Conservation (phyloP, 2,113 vertebrate genomes). For the Reinhardtius hippoglossoides region DNA sequence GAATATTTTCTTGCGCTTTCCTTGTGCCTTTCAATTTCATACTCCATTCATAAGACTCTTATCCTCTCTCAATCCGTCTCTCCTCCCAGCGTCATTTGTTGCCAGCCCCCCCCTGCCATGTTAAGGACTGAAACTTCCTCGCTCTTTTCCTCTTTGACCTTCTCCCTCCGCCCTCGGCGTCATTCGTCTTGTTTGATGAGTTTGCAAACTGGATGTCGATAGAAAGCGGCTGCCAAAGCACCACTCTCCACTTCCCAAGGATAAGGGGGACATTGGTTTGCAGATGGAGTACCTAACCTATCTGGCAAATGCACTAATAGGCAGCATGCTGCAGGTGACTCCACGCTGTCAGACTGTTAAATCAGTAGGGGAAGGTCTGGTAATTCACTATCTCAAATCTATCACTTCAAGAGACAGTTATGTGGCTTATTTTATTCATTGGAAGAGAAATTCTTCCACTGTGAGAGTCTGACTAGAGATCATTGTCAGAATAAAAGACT, state of each 20-base stretch:
- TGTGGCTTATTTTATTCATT: not conserved
- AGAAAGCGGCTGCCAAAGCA: constrained; percentile 40
- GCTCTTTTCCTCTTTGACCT: constrained; percentile 34
- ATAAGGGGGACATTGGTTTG: constrained; percentile 40
- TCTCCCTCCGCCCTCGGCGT: constrained; percentile 35
- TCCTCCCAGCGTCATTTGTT: not conserved
- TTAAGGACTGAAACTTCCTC: constrained; percentile 1
- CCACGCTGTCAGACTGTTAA: not conserved
- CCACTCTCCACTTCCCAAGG: constrained; percentile 35
- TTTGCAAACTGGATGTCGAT: constrained; percentile 49
- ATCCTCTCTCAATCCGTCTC: not conserved
- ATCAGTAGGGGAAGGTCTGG: not conserved
- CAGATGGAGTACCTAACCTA: constrained; percentile 7
- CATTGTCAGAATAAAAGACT: no score
- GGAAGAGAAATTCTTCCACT: not conserved
- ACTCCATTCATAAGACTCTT: constrained; percentile 7
- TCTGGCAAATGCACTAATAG: not conserved
- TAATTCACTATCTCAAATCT: no score
- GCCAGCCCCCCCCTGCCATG: not conserved
- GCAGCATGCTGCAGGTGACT: constrained; percentile 4
- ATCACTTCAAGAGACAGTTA: no score
- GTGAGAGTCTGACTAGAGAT: no score
- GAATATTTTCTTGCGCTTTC: constrained; percentile 15
- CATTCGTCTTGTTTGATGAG: constrained; percentile 57
- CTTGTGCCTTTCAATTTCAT: constrained; percentile 22